phyloP scores from a whole-genome alignment of 1,140 invertebrate genomes.

The Calephelis virginiensis region DNA sequence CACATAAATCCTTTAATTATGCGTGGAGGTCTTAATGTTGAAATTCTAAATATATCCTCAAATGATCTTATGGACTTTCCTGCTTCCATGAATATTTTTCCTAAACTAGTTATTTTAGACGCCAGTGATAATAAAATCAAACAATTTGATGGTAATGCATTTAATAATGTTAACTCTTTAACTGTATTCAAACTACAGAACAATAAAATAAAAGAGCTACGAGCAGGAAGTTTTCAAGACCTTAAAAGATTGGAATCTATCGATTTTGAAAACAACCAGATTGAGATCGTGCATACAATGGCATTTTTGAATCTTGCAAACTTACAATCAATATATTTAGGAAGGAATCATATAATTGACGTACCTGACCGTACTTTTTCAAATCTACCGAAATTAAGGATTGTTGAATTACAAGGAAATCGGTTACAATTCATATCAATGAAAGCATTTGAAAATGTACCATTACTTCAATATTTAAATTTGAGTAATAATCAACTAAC shows the following conservation, averaged over 20 bases:
- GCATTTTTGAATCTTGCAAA: constrained; percentile 87
- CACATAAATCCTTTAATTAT: constrained; percentile 83
- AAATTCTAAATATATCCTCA: constrained; percentile 87
- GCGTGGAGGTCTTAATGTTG: constrained; percentile 82
- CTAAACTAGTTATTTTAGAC: constrained; percentile 84
- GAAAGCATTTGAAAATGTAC: constrained; percentile 88
- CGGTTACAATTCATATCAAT: constrained; percentile 84
- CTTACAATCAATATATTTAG: constrained; percentile 87
- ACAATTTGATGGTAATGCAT: constrained; percentile 81
- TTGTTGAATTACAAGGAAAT: constrained; percentile 90
- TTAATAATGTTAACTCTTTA: constrained; percentile 83
- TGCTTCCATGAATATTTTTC: constrained; percentile 83
- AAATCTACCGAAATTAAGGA: constrained; percentile 86
- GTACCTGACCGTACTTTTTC: constrained; percentile 86
- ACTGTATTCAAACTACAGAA: constrained; percentile 83
- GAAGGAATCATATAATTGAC: constrained; percentile 86
- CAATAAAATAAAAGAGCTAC: constrained; percentile 87
- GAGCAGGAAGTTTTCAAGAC: constrained; percentile 85
- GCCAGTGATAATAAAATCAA: constrained; percentile 90
- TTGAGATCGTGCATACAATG: constrained; percentile 87
- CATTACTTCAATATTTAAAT: constrained; percentile 89
- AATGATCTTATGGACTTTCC: constrained; percentile 88
- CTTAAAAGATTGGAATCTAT: constrained; percentile 85
- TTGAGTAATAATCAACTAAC: constrained; percentile 87
- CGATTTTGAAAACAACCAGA: constrained; percentile 90